Conservation (phyloP, 2,113 vertebrate species). For the Xyrauchen texanus region DNA sequence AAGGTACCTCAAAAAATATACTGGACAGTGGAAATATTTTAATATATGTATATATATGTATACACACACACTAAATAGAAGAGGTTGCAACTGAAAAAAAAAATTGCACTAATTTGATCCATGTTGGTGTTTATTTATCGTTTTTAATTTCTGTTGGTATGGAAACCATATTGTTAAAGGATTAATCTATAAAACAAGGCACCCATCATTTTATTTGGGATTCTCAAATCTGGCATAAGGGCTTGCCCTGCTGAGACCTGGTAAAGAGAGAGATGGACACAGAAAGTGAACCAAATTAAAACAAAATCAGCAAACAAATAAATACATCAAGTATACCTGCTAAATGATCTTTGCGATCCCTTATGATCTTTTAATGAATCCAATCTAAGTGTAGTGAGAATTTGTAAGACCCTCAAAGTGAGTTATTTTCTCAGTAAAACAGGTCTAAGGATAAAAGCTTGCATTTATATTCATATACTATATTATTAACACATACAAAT, state of each 20-base stretch:
- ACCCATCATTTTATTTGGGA: constrained; percentile 20
- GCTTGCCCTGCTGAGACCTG: constrained; percentile 72
- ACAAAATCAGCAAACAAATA: neutral
- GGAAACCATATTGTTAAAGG: neutral
- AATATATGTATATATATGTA: neutral
- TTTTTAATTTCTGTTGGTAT: neutral
- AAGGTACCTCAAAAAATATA: neutral
- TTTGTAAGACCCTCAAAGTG: no score
- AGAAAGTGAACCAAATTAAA: constrained; percentile 29
- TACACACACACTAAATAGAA: no score
- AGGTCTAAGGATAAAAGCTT: neutral
- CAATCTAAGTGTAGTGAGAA: no score
- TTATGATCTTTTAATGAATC: neutral
- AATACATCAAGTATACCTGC: neutral
- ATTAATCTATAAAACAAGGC: neutral
- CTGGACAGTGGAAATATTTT: neutral
- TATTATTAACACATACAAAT: neutral
- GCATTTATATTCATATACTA: no score
- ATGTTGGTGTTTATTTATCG: no score
- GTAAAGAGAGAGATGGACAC: constrained; percentile 44
- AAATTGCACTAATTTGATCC: no score
- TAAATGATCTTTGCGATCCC: neutral
- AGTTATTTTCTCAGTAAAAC: no score
- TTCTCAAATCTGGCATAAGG: constrained; percentile 72
- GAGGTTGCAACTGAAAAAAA: no score